Evolutionary conservation across 2,797 vertebrate species (phyloP), one percentile per base, ranked within the genome.

Genomic region (Avahi laniger): DNA sequence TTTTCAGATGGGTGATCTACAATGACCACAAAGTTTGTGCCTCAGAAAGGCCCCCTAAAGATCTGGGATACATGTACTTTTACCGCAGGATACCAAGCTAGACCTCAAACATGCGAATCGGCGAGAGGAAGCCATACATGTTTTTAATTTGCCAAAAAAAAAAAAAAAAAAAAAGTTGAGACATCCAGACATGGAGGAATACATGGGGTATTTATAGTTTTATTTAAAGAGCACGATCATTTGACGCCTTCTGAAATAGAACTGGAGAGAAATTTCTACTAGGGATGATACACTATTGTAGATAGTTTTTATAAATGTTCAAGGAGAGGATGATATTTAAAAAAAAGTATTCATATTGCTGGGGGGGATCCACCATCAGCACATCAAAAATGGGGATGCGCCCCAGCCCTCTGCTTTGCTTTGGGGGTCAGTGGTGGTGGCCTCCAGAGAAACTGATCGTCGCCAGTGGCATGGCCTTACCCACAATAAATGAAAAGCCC

Each of bases 41-140:
- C 98, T 99, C 99, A 92, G 99, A 99, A 98, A 99, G 99, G 97
- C 99, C 99, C 98, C 99, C 99, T 79, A 99, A 99, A 99, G 99
- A 99, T 98, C 99, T 99, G 98, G 99, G 99, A 97, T 99, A 99
- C 98, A 98, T 99, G 98, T 99, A 99, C 99, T 99, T 99, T 99
- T 99, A 99, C 98, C 99, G 98, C 97, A 99, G 99, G 98, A 99
- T 99, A 98, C 98, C 99, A 67, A 99, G 99, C 98, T 99, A 99
- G 98, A 98, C 96, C 97, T 98, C 96, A 97, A 84, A 94, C 26
- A 78, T 93, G 9, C 93, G 96, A 48, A 33, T 95, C 95, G 98
- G 98, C 98, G 95, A 98, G 98, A 98, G 96, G 98, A 98, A 99
- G 98, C 98, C 97, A 98, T 98, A 98, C 94, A 98, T 98, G 98